These are phyloP conservation scores for Drosophila robusta DNA, from an alignment of 2,888 invertebrate species.

Conservation along the genomic window DNA sequence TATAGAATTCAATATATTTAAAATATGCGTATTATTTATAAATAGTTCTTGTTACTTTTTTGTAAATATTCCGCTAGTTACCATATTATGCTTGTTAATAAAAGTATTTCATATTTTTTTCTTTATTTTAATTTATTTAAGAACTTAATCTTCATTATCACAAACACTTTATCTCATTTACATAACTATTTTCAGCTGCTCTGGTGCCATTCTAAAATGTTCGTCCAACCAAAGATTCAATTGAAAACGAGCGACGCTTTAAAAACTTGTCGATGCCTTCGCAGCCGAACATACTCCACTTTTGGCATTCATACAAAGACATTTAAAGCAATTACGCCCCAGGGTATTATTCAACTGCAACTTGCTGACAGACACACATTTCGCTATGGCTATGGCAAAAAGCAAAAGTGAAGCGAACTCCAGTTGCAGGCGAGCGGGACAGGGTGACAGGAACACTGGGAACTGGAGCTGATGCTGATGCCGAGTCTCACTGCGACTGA, in stretches of 20 bases:
- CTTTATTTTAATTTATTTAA: too few species aligned
- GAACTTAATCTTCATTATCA: too few species aligned
- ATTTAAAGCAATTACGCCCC: constrained; percentile 79
- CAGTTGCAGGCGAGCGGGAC: constrained; percentile 24
- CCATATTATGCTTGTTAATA: too few species aligned
- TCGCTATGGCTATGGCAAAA: constrained; percentile 43
- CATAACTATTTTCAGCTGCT: not conserved
- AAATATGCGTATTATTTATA: too few species aligned
- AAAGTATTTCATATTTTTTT: too few species aligned
- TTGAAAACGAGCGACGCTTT: constrained; percentile 29
- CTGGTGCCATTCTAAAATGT: not conserved
- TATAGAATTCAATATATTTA: too few species aligned
- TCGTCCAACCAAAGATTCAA: not conserved
- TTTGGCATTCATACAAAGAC: constrained; percentile 76
- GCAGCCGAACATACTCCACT: constrained; percentile 43
- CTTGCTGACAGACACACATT: constrained; percentile 76
- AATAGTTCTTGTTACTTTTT: too few species aligned
- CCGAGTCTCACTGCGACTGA: constrained; percentile 46
- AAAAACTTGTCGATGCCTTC: constrained; percentile 49
- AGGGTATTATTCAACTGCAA: constrained; percentile 77
- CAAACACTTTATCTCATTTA: too few species aligned
- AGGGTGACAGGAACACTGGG: not conserved
- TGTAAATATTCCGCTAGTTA: too few species aligned
- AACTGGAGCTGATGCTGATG: not conserved
- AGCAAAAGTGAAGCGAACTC: constrained; percentile 68